A percentile compares a stretch with the other conserved stretches of the same genome.
These are phyloP conservation scores for Podargus strigoides DNA, from an alignment of 2,797 vertebrate species.

Conservation along the genomic window DNA sequence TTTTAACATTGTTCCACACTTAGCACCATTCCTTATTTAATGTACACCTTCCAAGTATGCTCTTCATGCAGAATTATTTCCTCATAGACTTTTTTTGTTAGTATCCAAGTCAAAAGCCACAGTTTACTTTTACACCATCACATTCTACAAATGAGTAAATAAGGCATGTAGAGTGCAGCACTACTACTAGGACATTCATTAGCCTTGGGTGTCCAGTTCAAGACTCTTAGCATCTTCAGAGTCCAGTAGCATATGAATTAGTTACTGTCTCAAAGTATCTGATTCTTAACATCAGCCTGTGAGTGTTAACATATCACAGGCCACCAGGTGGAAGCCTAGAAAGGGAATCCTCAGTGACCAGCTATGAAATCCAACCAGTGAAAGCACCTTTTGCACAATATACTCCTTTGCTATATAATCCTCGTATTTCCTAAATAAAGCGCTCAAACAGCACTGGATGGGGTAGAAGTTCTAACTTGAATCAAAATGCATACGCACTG, in stretches of 20 bases:
- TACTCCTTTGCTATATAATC: neutral
- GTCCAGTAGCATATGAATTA: neutral
- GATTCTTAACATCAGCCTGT: neutral
- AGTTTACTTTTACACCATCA: neutral
- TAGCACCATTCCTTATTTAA: neutral
- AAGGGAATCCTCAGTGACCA: neutral
- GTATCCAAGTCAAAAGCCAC: neutral
- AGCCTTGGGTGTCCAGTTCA: neutral
- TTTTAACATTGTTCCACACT: neutral
- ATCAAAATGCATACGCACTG: neutral
- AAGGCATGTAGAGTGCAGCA: fast-evolving
- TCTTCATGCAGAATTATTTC: neutral
- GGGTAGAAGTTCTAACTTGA: neutral
- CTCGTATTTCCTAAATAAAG: neutral
- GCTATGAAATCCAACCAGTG: neutral
- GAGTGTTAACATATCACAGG: neutral
- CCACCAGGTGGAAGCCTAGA: neutral
- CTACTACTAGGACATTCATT: neutral
- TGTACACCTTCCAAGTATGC: neutral
- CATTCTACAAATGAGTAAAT: neutral
- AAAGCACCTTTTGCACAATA: neutral
- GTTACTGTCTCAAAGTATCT: neutral
- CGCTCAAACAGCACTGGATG: neutral
- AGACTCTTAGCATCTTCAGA: neutral
- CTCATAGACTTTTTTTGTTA: neutral